A percentile compares a stretch with the other conserved stretches of the same genome.
Evolutionary conservation across 1,140 invertebrate species (phyloP).

Genomic region (Pogonognathellus flavescens): DNA sequence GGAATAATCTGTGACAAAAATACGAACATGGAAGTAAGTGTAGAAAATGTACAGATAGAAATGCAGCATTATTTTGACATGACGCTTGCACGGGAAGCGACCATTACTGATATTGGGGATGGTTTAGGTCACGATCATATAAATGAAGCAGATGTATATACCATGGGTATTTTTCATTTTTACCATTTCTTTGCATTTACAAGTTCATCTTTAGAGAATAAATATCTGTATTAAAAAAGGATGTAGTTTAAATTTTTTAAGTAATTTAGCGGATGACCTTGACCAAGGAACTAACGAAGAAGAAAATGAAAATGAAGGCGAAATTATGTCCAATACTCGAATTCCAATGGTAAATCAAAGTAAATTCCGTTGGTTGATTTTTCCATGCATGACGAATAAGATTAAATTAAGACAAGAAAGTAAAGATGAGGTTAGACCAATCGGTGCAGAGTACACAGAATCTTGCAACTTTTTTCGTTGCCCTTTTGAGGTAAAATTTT

Average conservation of each 20-base stretch:
- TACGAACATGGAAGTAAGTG: not conserved
- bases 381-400: not conserved
- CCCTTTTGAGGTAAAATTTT: conserved; percentile 23
- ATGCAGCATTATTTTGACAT: not conserved
- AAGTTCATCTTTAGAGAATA: too few species aligned
- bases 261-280: not conserved
- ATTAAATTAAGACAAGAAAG: not conserved
- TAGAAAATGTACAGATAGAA: not conserved
- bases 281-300: not conserved
- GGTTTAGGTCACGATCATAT: not conserved
- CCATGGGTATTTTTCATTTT: not conserved
- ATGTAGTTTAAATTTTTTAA: too few species aligned
- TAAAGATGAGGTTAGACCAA: not conserved
- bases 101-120: not conserved
- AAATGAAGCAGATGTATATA: not conserved
- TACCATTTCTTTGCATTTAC: not conserved
- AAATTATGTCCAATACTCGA: not conserved
- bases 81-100: not conserved
- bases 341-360: conserved; percentile 7
- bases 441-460: not conserved
- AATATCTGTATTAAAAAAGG: too few species aligned
- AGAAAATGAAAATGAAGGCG: not conserved
- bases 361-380: not conserved
- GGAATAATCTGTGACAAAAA: not conserved
- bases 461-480: conserved; percentile 39